Percentiles rank a stretch among this genome's conserved stretches.
Conservation (phyloP, 1,140 invertebrate species). For the Sinella curviseta region DNA sequence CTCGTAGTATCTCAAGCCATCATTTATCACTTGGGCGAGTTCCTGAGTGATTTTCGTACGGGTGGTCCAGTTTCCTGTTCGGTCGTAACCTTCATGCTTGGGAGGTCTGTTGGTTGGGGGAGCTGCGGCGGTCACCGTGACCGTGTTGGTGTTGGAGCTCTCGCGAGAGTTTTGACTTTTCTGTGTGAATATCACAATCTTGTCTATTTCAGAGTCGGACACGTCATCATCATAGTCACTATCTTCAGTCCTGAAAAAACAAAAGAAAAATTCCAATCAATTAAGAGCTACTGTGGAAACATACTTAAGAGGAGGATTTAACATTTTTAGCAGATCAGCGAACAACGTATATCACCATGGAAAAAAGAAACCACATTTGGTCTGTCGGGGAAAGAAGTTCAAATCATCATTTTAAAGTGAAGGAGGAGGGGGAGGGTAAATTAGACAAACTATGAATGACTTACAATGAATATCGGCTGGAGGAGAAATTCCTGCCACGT, state of each 20-base stretch:
- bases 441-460: not conserved
- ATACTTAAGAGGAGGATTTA: conserved; percentile 4
- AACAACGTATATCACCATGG: conserved; percentile 35
- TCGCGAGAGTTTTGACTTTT: conserved; percentile 55
- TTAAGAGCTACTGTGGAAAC: conserved; percentile 39
- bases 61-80: conserved; percentile 79
- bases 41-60: conserved; percentile 91
- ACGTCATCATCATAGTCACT: conserved; percentile 72
- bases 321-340: conserved; percentile 32
- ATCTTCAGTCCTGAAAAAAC: conserved; percentile 66
- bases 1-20: conserved; percentile 92
- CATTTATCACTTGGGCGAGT: conserved; percentile 88
- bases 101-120: conserved; percentile 59
- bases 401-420: conserved; percentile 34
- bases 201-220: conserved; percentile 89
- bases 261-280: conserved; percentile 57
- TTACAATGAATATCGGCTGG: conserved; percentile 28
- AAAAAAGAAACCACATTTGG: conserved; percentile 39
- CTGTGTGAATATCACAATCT: conserved; percentile 94
- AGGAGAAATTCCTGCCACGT: conserved; percentile 58
- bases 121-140: conserved; percentile 49
- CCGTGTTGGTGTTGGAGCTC: conserved; percentile 35
- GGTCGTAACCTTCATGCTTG: conserved; percentile 86
- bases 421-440: not conserved
- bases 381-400: conserved; percentile 49